Percentiles rank a stretch among this genome's conserved stretches.
phyloP scores from a whole-genome alignment of 2,113 vertebrate species.

The Scomber scombrus region DNA sequence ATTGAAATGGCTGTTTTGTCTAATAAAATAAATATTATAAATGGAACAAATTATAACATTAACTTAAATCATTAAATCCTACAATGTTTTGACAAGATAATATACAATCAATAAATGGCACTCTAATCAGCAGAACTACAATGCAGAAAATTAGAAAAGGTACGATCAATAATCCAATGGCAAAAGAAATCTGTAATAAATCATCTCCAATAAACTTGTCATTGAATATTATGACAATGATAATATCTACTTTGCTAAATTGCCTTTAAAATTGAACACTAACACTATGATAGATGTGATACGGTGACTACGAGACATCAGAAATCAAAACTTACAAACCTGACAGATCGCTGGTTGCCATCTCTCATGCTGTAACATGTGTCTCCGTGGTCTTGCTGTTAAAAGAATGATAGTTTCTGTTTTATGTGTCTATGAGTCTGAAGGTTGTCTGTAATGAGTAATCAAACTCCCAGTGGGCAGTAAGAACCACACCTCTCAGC shows the following conservation, averaged over 20 bases:
- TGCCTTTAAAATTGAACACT: not conserved
- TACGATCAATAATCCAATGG: too few relatives aligned
- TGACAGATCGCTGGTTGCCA: conserved; percentile 48
- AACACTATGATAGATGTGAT: not conserved
- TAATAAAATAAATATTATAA: not conserved
- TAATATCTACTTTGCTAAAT: too few relatives aligned
- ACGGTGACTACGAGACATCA: not conserved
- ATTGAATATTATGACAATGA: too few relatives aligned
- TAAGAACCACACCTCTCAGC: conserved; percentile 45
- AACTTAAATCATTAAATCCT: not conserved
- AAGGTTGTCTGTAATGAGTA: conserved; percentile 70
- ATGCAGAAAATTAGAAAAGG: too few relatives aligned
- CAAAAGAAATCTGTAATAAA: too few relatives aligned
- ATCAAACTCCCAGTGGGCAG: conserved; percentile 13
- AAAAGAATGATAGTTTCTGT: not conserved
- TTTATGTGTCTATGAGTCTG: conserved; percentile 72
- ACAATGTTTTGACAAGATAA: too few relatives aligned
- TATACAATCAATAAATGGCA: too few relatives aligned
- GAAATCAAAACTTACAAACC: conserved; percentile 55
- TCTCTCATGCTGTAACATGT: conserved; percentile 12
- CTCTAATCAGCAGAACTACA: too few relatives aligned
- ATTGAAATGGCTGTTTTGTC: not conserved
- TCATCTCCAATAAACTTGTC: too few relatives aligned
- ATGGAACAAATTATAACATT: not conserved
- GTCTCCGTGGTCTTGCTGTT: not conserved